Conservation (phyloP, 2,113 vertebrate species). For the Opisthocomus hoazin region DNA sequence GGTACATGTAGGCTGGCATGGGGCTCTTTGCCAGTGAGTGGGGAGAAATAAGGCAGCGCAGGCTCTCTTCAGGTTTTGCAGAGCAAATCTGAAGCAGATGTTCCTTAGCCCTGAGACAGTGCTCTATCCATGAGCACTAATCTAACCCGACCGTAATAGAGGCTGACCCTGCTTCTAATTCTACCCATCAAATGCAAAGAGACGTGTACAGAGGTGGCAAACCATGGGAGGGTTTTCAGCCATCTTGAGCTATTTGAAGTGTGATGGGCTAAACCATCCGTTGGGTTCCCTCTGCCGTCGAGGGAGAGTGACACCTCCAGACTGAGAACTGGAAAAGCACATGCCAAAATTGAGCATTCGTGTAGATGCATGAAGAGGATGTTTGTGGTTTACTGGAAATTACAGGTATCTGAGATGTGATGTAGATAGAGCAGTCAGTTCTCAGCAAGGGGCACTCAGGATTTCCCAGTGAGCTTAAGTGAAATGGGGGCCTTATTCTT, state of each 20-base stretch:
- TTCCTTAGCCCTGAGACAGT: neutral
- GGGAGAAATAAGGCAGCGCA: neutral
- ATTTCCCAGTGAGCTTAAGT: neutral
- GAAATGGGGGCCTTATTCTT: neutral
- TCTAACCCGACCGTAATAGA: neutral
- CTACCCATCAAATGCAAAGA: neutral
- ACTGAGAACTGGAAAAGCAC: neutral
- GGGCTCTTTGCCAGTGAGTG: neutral
- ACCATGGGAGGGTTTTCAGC: neutral
- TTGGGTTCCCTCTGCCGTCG: accelerated
- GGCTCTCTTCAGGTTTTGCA: neutral
- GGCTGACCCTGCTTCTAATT: neutral
- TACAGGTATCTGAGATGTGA: neutral
- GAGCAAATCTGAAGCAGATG: constrained; percentile 9
- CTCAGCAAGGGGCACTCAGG: neutral
- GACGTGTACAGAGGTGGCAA: neutral
- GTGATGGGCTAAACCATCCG: neutral
- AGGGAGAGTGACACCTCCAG: neutral
- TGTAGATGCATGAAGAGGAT: neutral
- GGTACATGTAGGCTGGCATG: neutral
- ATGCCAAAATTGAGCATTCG: neutral
- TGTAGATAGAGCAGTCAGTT: neutral
- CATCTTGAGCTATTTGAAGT: neutral
- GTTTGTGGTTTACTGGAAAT: neutral
- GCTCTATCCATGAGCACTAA: neutral